Evolutionary conservation across 2,113 vertebrate genomes (phyloP), one percentile per base, ranked within the genome.

Genomic region (Numida meleagris): DNA sequence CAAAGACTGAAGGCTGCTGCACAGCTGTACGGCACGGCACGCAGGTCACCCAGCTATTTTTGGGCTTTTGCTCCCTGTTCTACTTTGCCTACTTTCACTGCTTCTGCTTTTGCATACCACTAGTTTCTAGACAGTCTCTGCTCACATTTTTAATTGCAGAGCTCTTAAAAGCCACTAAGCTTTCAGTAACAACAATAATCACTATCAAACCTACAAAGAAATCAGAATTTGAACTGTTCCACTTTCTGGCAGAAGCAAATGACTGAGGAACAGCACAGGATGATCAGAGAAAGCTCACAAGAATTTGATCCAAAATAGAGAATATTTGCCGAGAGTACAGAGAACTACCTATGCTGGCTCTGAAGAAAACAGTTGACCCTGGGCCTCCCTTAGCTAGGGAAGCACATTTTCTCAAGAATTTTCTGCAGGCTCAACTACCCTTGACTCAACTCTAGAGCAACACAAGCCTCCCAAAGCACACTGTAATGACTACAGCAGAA

Each of bases 161-260:
- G 31, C 36, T 57, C 11, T 14, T 42, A 80, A 70, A 67, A 89
- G 36, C 27, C 3, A 3, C 48, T 46, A 62, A 24, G 16, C 51
- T 94, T 79, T 93, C 45, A 46, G 0, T 25, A 91, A 76, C 43
- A 80, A 67, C 25, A 68, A 29, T 40, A 88, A 86, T 67, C 33
- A 59, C 43, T 88, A 40, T n/a, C 51, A 92, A 88, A 80, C 24
- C 9, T 53, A 40, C 25, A 89, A 90, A 86, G 42, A 74, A 77
- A 9, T 43, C 43, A 38, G 12, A 71, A 86, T 67, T 55, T 46
- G 23, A 57, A 73, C 62, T 42, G 3, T 70, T 65, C 33, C 31
- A 70, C 15, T 20, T 93, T 58, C 58, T 73, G 73, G 72, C 13
- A 59, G 31, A 90, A 92, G 74, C 51, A 81, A 88, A 74, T 48